phyloP scores from a whole-genome alignment of 2,888 invertebrate species.

The Synergus umbraculus region DNA sequence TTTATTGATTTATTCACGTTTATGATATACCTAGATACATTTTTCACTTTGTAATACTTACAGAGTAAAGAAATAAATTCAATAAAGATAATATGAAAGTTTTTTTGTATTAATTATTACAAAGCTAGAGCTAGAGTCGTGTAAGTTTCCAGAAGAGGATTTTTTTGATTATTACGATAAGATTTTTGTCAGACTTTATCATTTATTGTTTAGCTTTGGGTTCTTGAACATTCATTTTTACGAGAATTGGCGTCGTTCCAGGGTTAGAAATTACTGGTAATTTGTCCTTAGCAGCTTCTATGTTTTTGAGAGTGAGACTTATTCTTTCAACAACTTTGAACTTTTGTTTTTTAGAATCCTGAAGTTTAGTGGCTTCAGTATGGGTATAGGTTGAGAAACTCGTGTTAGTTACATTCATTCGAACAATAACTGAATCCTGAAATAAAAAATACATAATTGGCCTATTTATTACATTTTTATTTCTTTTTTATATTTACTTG shows the following conservation, averaged over 20 bases:
- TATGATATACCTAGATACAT: not conserved
- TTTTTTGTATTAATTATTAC: not conserved
- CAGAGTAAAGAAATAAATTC: not conserved
- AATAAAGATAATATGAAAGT: not conserved
- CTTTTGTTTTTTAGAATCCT: slow-evolving; percentile 29
- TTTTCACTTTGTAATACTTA: not conserved
- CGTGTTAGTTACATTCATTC: slow-evolving; percentile 44
- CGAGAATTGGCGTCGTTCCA: slow-evolving; percentile 47
- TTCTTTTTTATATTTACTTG: no score
- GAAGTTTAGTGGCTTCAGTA: slow-evolving; percentile 42
- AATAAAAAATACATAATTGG: not conserved
- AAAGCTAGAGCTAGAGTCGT: not conserved
- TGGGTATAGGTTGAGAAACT: slow-evolving; percentile 49
- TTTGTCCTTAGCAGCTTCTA: slow-evolving; percentile 48
- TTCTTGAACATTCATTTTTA: slow-evolving; percentile 42
- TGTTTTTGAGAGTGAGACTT: slow-evolving; percentile 44
- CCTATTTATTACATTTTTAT: not conserved
- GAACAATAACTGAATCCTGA: not conserved
- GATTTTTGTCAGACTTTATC: slow-evolving; percentile 8
- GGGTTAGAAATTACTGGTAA: slow-evolving; percentile 42
- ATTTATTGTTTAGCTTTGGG: slow-evolving; percentile 20
- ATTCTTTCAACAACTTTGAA: slow-evolving; percentile 39
- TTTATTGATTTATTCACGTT: slow-evolving; percentile 6
- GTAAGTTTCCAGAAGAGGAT: not conserved
- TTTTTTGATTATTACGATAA: slow-evolving; percentile 2